Base-by-base conservation (phyloP, 2,113 vertebrate genomes). In the Notechis scutatus region DNA sequence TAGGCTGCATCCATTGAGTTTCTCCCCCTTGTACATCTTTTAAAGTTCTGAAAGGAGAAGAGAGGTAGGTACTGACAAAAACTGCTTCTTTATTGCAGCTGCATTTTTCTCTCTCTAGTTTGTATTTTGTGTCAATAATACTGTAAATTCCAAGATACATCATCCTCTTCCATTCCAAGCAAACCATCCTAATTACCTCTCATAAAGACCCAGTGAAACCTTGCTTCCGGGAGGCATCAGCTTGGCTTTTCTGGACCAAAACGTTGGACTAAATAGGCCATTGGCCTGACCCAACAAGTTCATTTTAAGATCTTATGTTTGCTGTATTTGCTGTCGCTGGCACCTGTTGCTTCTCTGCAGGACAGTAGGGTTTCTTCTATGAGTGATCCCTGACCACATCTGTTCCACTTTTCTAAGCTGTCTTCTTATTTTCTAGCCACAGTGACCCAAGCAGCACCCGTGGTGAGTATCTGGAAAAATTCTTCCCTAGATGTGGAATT, bases 361-460 rank as follows among this genome's bases (percentile, higher is more conserved):
- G 26, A 55, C 39, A 57, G 90, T 3, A 12, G 6, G 9, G 29
- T 88, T 29, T 69, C 86, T 24, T n/a, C 47, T 88, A 34, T 29
- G 21, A 23, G 39, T 86, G 14, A 20, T 4, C 55, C 5, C 14
- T 42, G 45, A 42, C 39, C 34, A 5, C 39, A 15, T 12, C 10
- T 6, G 4, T 7, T 1, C 20, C 42, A 14, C 54, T 42, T 81
- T 64, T 50, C 54, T 93, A 59, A 93, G n/a, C 24, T 24, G 24
- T 93, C 87, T 74, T 94, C 91, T 90, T 93, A 6, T 90, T 56
- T 93, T 94, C n/a, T 90, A 95, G 94, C 94, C 20, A 23, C 93
- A 20, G 88, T 92, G 47, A 93, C 92, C 45, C 95, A 94, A n/a
- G 93, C 87, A 55, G 89, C 92, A n/a, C 52, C 95, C 34, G 59